These are phyloP conservation scores for Pecten maximus DNA, from an alignment of 2,888 invertebrate genomes.

Conservation along the genomic window DNA sequence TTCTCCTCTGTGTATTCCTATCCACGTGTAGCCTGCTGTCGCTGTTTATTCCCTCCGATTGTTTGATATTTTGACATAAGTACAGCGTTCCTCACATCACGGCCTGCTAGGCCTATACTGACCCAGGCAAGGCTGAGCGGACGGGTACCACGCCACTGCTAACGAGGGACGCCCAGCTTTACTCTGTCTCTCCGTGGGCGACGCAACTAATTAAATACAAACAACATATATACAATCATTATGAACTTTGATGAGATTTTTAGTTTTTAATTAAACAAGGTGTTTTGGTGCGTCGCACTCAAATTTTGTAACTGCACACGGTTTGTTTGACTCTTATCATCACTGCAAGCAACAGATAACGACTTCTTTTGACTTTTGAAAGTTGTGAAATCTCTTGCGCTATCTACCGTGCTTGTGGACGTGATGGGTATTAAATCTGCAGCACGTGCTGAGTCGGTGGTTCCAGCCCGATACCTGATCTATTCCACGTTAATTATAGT, in stretches of 20 bases:
- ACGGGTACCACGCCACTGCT: neutral
- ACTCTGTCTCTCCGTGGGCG: neutral
- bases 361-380: constrained; percentile 7
- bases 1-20: neutral
- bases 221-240: constrained; percentile 16
- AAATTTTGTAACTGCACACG: neutral
- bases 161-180: constrained; percentile 18
- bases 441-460: neutral
- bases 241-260: neutral
- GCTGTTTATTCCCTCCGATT: neutral
- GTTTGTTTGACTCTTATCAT: neutral
- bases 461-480: neutral
- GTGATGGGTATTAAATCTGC: constrained; percentile 1
- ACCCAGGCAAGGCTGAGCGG: constrained; percentile 21
- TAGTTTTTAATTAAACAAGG: constrained; percentile 14
- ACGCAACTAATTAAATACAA: constrained; percentile 18
- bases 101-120: neutral
- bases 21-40: neutral
- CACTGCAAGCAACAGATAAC: neutral
- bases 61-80: constrained; percentile 35
- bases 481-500: neutral
- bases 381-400: neutral
- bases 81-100: neutral
- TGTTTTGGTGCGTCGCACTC: neutral
- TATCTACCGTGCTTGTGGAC: neutral